Evolutionary conservation across 2,797 vertebrate species (phyloP).

Genomic region (Sphenodon punctatus): DNA sequence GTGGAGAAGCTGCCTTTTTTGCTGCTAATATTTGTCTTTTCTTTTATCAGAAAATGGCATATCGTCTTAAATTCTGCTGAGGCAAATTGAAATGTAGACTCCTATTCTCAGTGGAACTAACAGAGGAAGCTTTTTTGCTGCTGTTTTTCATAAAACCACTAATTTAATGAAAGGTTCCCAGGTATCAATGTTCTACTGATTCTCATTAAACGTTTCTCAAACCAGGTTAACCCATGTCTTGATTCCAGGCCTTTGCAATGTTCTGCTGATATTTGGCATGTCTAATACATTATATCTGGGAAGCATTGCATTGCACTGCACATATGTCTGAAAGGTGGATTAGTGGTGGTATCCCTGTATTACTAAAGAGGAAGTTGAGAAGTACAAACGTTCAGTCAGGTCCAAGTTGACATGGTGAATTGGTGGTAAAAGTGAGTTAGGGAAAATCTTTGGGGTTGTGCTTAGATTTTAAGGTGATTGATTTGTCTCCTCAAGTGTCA

Average conservation of each 20-base stretch:
- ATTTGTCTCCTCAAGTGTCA: no score
- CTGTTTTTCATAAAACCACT: neutral
- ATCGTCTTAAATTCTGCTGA: neutral
- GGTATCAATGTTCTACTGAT: neutral
- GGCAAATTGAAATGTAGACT: neutral
- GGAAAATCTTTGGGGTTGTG: no score
- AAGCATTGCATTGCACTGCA: neutral
- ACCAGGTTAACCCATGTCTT: neutral
- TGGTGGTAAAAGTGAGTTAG: neutral
- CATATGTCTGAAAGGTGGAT: neutral
- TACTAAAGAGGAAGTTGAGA: fast-evolving
- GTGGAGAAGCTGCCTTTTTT: constrained; percentile 41
- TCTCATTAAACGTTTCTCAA: constrained; percentile 8
- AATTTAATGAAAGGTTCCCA: neutral
- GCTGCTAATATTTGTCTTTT: neutral
- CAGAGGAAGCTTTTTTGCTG: neutral
- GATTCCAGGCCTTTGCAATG: neutral
- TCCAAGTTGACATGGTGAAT: neutral
- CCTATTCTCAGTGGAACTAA: neutral
- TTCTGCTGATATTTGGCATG: no score
- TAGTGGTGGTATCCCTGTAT: fast-evolving
- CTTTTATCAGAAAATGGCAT: neutral
- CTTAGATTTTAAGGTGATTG: no score
- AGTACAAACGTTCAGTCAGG: fast-evolving
- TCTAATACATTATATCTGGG: neutral